These are phyloP conservation scores for Myathropa florea DNA, from an alignment of 2,888 invertebrate genomes.

Conservation along the genomic window DNA sequence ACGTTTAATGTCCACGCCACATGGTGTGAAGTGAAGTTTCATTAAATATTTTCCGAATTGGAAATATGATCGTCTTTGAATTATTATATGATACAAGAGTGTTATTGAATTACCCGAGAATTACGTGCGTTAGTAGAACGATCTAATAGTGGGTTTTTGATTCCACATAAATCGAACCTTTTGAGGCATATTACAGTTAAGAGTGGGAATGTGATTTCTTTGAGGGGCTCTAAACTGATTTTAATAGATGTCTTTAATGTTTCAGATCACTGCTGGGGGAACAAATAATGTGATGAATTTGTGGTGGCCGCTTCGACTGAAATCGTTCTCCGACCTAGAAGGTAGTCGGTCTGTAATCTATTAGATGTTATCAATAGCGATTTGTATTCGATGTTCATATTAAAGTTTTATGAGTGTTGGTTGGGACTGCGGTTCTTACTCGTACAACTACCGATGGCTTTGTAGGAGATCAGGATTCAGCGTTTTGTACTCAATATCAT, in stretches of 20 bases:
- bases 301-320: neutral
- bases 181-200: neutral
- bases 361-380: neutral
- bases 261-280: neutral
- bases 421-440: too few species aligned
- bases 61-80: slow-evolving; percentile 55
- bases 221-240: neutral
- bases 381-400: neutral
- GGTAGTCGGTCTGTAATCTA: neutral
- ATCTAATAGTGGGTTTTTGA: slow-evolving; percentile 5
- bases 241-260: neutral
- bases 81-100: slow-evolving; percentile 6
- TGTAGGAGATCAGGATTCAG: neutral
- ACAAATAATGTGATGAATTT: neutral
- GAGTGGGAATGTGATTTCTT: neutral
- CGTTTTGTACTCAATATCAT: neutral
- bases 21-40: slow-evolving; percentile 41
- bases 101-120: slow-evolving; percentile 10
- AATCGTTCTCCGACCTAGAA: too few species aligned
- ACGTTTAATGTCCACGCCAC: slow-evolving; percentile 47
- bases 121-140: slow-evolving; percentile 36
- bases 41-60: slow-evolving; percentile 8
- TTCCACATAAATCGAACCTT: neutral
- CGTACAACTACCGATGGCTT: neutral
- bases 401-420: neutral